Conservation (phyloP, 2,888 invertebrate species). For the Conistra vaccinii region DNA sequence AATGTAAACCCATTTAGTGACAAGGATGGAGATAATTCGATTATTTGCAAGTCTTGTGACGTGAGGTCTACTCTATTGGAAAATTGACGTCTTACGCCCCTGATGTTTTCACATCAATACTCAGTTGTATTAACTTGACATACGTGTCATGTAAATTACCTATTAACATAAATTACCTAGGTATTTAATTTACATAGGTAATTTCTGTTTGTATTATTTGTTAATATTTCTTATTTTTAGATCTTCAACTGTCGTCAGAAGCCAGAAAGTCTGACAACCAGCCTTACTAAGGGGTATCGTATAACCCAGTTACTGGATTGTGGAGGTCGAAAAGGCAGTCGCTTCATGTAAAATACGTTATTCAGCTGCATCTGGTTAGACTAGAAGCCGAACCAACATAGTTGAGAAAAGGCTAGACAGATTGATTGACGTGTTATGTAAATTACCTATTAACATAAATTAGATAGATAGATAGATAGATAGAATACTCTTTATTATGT, state of each 20-base stretch:
- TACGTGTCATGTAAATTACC: background rate
- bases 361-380: no score
- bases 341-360: no score
- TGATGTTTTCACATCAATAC: conserved; percentile 23
- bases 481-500: no score
- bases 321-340: background rate
- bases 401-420: no score
- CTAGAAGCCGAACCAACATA: no score
- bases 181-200: background rate
- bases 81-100: conserved; percentile 46
- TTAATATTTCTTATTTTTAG: background rate
- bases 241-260: background rate
- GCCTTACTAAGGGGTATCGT: background rate
- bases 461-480: no score
- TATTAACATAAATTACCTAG: background rate
- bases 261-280: background rate
- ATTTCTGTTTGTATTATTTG: background rate
- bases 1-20: conserved; percentile 36
- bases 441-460: no score
- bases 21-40: conserved; percentile 48
- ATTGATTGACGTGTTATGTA: no score
- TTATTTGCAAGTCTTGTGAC: conserved; percentile 51
- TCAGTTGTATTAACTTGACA: background rate
- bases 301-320: background rate
- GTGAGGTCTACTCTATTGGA: conserved; percentile 39